Base-by-base conservation (phyloP, 2,113 vertebrate species). In the Pelecanus crispus region DNA sequence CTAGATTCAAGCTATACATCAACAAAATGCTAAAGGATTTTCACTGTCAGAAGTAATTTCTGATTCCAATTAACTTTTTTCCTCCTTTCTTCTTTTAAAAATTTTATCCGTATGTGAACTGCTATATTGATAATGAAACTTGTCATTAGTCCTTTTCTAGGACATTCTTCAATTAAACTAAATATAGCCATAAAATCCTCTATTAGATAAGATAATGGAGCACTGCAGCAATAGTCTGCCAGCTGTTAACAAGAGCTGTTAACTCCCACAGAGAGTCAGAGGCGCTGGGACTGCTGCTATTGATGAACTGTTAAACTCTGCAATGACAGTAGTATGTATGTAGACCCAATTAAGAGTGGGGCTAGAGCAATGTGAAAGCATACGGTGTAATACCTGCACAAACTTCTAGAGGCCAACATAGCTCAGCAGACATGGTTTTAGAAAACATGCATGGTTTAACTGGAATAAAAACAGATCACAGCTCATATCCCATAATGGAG, bases 121-220 rank as follows among this genome's bases (percentile, higher is more conserved):
- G 29, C 13, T 68, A 32, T 71, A 84, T 84, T 84, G 52, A 67
- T 67, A 79, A 91, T 34, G 36, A 83, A 83, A 81, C 42, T 70
- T 58, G 52, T 63, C 75, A 67, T 86, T 74, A 86, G 36, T 67
- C 72, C 49, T 74, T 72, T 94, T 50, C 77, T 88, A 75, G 81
- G 88, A 84, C 80, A 79, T 81, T 90, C 52, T 86, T 91, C 81
- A 92, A 94, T 92, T 92, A 91, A 90, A 93, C 56, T 67, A 86
- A 93, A 94, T 82, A 81, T 80, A 96, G 31, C 74, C 66, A 67
- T 92, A 55, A 82, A 89, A 56, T 72, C 22, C 34, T 79, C 78
- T 68, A 44, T 79, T 81, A 95, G 75, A 66, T 85, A 75, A 91
- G 61, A 62, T 80, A 88, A 92, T 34, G 52, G 47, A 93, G 38